Percentiles rank a stretch among this genome's conserved stretches.
phyloP scores from a whole-genome alignment of 2,888 invertebrate species.

The Sylvicola cinctus region DNA sequence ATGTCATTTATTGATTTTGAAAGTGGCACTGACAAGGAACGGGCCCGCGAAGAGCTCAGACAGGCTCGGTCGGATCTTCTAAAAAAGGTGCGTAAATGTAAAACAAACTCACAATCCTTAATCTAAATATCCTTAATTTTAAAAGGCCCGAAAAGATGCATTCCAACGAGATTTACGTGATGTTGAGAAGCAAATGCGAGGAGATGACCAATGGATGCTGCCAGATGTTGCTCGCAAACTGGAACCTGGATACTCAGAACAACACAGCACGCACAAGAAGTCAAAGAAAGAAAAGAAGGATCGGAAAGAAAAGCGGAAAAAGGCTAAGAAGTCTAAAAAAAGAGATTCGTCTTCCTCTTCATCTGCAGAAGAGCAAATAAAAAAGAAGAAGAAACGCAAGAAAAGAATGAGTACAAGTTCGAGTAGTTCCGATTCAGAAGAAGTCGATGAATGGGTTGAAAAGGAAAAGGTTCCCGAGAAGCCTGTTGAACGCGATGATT shows the following conservation, averaged over 20 bases:
- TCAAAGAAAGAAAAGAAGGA: constrained; percentile 22
- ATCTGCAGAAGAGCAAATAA: constrained; percentile 16
- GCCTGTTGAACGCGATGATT: constrained; percentile 39
- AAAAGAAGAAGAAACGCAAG: constrained; percentile 12
- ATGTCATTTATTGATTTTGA: constrained; percentile 21
- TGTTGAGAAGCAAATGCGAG: constrained; percentile 13
- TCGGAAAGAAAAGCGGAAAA: constrained; percentile 15
- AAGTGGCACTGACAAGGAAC: constrained; percentile 17
- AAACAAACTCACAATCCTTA: background rate
- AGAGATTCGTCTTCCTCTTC: constrained; percentile 16
- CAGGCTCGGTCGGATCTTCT: constrained; percentile 16
- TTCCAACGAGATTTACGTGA: constrained; percentile 13
- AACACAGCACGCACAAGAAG: constrained; percentile 18
- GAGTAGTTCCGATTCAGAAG: constrained; percentile 9
- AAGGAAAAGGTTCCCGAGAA: constrained; percentile 16
- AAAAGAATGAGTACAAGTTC: constrained; percentile 11
- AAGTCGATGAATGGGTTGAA: constrained; percentile 41
- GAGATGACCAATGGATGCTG: constrained; percentile 17
- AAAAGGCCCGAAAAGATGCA: constrained; percentile 15
- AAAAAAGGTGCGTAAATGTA: constrained; percentile 10
- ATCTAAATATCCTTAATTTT: background rate
- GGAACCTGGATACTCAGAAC: constrained; percentile 5
- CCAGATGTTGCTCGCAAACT: constrained; percentile 14
- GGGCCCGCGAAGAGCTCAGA: constrained; percentile 15
- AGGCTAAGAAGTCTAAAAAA: constrained; percentile 9